Base-by-base conservation (phyloP, 2,888 invertebrate genomes). In the Drosophila suboccidentalis region DNA sequence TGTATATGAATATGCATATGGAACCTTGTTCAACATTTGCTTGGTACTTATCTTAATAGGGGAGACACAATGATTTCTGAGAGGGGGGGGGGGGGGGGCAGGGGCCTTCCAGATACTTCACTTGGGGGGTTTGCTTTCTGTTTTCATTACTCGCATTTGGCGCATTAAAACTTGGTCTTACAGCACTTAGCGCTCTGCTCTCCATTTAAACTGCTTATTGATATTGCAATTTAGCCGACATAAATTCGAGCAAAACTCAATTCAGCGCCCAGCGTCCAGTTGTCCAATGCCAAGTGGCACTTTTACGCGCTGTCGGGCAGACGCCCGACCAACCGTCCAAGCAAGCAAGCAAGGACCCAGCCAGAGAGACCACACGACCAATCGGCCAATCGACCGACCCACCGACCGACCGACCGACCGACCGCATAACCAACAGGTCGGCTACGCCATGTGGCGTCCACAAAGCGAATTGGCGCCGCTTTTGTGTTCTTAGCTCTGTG, bases 191-290 rank as follows among this genome's bases (percentile, higher is more conserved):
- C 26, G 39, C 54, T 58, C 34, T 57, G 38, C 36, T 44, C 11
- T 13, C 6, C 44, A 22, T 34, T 51, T 4, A 46, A 49, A 11
- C 78, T 58, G 62, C 71, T 80, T 82, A 85, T 80, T 84, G 82
- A 82, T 82, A 82, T 82, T 78, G 86, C 75, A 82, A 78, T 80
- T 82, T 85, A 50, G 64, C 49, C 62, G 57, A 78, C 80, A 82
- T 82, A 69, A 80, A 82, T 85, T 85, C 41, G 57, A 55, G 59
- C 58, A 22, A 66, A 63, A 58, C 64, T 44, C 63, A 46, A 58
- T 76, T 57, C 53, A 63, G 36, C 17, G n/a, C 13, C 44, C 49
- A 63, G 47, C 26, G 19, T 3, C n/a, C 36, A 50, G 49, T 43
- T 38, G n/a, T 17, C 58, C 58, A 47, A 32, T 59, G 63, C 49